Evolutionary conservation across 2,888 invertebrate genomes (phyloP).

Genomic region (Helobdella robusta): DNA sequence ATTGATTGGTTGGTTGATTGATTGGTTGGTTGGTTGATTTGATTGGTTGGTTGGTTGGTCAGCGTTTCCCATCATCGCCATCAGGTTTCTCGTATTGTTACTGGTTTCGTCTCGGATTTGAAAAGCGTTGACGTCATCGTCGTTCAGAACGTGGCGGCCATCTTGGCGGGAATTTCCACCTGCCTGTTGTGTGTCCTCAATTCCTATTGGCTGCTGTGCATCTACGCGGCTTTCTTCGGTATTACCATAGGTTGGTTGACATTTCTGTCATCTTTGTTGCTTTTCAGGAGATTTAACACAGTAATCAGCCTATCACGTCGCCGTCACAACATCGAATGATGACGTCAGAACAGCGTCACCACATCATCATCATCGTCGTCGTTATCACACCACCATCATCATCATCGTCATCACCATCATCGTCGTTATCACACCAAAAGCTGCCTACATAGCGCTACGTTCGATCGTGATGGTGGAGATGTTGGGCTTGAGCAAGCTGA

Average conservation of each 20-base stretch:
- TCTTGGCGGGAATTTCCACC: constrained; percentile 79
- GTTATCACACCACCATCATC: neutral
- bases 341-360: too few species aligned
- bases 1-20: too few species aligned
- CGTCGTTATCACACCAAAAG: constrained; percentile 22
- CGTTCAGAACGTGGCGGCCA: constrained; percentile 78
- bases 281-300: too few species aligned
- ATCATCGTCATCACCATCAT: neutral
- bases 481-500: constrained; percentile 52
- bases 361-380: too few species aligned
- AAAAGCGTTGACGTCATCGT: constrained; percentile 73
- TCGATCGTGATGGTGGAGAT: constrained; percentile 54
- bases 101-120: constrained; percentile 62
- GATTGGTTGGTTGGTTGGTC: neutral
- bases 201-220: constrained; percentile 60
- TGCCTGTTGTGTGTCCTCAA: constrained; percentile 64
- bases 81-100: constrained; percentile 38
- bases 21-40: too few species aligned
- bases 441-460: constrained; percentile 84
- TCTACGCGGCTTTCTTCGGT: constrained; percentile 73
- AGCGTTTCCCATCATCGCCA: neutral
- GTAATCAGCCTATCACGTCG: too few species aligned
- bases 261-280: too few species aligned
- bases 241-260: constrained; percentile 57
- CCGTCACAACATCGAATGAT: too few species aligned